phyloP scores from a whole-genome alignment of 1,140 invertebrate genomes.

The Drosophila melanogaster region DNA sequence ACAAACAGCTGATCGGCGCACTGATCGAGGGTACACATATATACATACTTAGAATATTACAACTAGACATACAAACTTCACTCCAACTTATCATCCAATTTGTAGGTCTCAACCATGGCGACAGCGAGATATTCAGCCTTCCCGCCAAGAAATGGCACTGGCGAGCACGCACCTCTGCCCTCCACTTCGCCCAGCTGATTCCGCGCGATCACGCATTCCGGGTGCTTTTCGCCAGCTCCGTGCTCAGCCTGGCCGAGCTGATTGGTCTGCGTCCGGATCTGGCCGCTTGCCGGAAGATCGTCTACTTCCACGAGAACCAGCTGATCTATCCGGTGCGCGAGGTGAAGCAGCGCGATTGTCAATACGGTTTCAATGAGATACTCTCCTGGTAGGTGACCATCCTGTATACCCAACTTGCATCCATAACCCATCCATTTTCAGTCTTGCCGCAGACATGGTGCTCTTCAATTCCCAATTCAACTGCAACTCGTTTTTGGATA shows the following conservation, averaged over 20 bases:
- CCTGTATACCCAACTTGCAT: too few relatives aligned
- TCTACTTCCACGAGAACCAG: slow-evolving; percentile 94
- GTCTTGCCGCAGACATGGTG: slow-evolving; percentile 89
- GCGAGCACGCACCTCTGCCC: slow-evolving; percentile 89
- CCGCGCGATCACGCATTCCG: slow-evolving; percentile 86
- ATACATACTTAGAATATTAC: too few relatives aligned
- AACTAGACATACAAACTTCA: too few relatives aligned
- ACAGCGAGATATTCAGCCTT: slow-evolving; percentile 86
- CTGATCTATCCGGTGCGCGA: slow-evolving; percentile 89
- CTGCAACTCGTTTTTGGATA: slow-evolving; percentile 88
- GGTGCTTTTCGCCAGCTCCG: slow-evolving; percentile 89
- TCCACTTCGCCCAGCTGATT: slow-evolving; percentile 88
- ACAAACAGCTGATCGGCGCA: slow-evolving; percentile 88
- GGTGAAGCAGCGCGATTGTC: slow-evolving; percentile 89
- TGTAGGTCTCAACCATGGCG: slow-evolving; percentile 67
- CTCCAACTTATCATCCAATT: not conserved
- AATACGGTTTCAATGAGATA: slow-evolving; percentile 92
- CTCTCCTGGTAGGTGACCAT: slow-evolving; percentile 88
- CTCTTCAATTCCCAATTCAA: slow-evolving; percentile 92
- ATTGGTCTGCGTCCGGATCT: slow-evolving; percentile 89
- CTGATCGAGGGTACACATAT: slow-evolving; percentile 83
- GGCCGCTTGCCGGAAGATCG: slow-evolving; percentile 86
- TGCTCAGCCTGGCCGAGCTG: slow-evolving; percentile 90
- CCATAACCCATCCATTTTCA: slow-evolving; percentile 55
- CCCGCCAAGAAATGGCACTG: slow-evolving; percentile 92